phyloP scores from a whole-genome alignment of 2,888 invertebrate species.

The Parnassius glacialis region DNA sequence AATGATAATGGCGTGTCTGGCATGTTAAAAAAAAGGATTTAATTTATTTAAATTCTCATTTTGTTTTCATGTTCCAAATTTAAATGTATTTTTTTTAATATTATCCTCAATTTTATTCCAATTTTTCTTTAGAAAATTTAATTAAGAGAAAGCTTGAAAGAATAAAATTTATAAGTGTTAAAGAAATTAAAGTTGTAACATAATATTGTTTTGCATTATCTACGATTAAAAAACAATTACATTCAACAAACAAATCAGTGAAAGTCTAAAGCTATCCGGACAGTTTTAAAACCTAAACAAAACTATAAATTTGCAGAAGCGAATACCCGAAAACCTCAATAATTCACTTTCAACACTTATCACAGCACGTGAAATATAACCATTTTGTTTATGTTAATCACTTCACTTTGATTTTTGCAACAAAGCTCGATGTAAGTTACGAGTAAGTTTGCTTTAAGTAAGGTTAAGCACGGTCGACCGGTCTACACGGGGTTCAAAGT shows the following conservation, averaged over 20 bases:
- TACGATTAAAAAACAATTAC: not conserved
- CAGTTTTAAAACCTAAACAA: not conserved
- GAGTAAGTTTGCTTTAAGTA: slow-evolving; percentile 44
- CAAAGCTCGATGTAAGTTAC: slow-evolving; percentile 44
- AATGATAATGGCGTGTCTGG: too few relatives aligned
- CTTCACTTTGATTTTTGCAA: slow-evolving; percentile 28
- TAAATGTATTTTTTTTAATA: too few relatives aligned
- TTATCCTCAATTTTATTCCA: too few relatives aligned
- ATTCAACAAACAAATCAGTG: slow-evolving; percentile 6
- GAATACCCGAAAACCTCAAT: not conserved
- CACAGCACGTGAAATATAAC: not conserved
- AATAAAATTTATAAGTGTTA: not conserved
- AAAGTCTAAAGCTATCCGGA: slow-evolving; percentile 12
- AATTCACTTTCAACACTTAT: slow-evolving; percentile 3
- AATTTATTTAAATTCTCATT: too few relatives aligned
- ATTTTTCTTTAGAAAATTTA: not conserved
- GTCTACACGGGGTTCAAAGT: slow-evolving; percentile 33
- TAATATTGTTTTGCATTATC: not conserved
- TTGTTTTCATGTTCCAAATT: too few relatives aligned
- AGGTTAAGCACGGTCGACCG: slow-evolving; percentile 40
- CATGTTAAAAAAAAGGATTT: too few relatives aligned
- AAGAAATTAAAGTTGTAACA: not conserved
- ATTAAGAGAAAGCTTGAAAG: not conserved
- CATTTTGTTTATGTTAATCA: slow-evolving; percentile 4
- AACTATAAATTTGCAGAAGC: not conserved